phyloP scores from a whole-genome alignment of 2,888 invertebrate species.

The Linnaemya tessellans region DNA sequence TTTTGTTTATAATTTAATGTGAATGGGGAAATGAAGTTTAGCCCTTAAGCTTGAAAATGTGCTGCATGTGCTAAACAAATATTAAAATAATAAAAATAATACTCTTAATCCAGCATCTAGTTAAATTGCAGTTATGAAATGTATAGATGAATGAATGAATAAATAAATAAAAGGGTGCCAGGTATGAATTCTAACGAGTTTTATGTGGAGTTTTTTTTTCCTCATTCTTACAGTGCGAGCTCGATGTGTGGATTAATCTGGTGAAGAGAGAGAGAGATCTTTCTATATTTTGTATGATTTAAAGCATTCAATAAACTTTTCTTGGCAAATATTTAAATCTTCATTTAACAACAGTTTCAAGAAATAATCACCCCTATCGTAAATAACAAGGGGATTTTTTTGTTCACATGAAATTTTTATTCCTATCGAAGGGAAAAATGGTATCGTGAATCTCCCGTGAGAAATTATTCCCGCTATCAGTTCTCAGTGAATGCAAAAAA shows the following conservation, averaged over 20 bases:
- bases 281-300: no score
- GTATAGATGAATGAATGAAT: constrained; percentile 22
- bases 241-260: neutral
- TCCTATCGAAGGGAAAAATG: no score
- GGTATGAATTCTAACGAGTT: constrained; percentile 50
- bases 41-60: constrained; percentile 36
- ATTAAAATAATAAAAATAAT: constrained; percentile 54
- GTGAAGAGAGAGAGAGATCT: neutral
- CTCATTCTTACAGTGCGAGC: neutral
- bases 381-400: no score
- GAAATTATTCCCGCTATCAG: no score
- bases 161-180: neutral
- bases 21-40: constrained; percentile 31
- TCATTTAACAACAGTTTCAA: no score
- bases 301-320: neutral
- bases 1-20: constrained; percentile 39
- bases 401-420: no score
- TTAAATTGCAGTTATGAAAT: constrained; percentile 32
- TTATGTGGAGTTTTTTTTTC: neutral
- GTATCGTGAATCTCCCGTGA: no score
- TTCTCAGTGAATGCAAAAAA: no score
- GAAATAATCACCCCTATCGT: no score
- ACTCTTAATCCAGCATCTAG: constrained; percentile 47
- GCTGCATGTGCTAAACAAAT: constrained; percentile 47
- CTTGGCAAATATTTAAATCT: neutral